Evolutionary conservation across 2,113 vertebrate species (phyloP).

Genomic region (Neodontobutis hainanensis): DNA sequence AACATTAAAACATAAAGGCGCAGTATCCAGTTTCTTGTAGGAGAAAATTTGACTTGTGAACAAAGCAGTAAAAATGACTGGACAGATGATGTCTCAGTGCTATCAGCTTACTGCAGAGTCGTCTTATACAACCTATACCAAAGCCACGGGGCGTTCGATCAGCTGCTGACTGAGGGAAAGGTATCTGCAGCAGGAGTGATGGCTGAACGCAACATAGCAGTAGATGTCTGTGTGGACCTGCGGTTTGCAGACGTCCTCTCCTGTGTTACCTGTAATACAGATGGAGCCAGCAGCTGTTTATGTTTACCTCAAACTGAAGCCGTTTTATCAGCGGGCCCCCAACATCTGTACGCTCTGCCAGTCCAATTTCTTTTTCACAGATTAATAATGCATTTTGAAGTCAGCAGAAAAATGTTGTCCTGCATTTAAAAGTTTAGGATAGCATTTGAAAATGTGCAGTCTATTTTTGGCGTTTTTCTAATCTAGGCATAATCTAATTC

Average conservation of each 20-base stretch:
- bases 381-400: conserved; percentile 6
- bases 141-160: background rate
- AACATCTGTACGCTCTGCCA: background rate
- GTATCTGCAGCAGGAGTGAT: background rate
- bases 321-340: background rate
- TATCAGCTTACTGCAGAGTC: background rate
- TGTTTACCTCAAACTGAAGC: background rate
- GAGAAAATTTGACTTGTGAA: no score
- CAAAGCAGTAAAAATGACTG: no score
- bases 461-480: background rate
- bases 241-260: background rate
- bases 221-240: background rate
- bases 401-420: background rate
- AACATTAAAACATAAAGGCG: no score
- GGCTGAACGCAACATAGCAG: background rate
- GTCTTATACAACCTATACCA: background rate
- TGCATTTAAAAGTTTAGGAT: background rate
- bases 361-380: background rate
- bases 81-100: no score
- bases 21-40: no score
- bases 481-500: background rate
- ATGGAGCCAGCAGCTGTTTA: background rate
- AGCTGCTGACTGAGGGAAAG: background rate
- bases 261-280: background rate
- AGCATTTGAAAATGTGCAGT: background rate